phyloP scores from a whole-genome alignment of 2,888 invertebrate genomes.

The Heterodera filipjevi region DNA sequence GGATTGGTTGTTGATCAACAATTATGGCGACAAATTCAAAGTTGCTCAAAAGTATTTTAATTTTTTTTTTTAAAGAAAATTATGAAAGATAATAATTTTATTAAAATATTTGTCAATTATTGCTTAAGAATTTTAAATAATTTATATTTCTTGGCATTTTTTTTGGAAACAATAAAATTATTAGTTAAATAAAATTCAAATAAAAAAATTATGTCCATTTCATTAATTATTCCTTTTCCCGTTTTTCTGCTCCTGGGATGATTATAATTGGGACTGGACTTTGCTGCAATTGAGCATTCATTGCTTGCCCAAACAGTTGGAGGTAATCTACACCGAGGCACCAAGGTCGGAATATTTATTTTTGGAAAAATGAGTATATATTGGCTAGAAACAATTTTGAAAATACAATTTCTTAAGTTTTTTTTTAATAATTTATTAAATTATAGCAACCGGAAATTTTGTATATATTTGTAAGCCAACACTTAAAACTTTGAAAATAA shows the following conservation, averaged over 20 bases:
- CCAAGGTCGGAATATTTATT: slow-evolving; percentile 73
- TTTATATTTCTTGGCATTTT: too few species aligned
- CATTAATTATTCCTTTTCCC: slow-evolving; percentile 49
- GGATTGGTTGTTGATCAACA: slow-evolving; percentile 90
- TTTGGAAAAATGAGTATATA: too few species aligned
- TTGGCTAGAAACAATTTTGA: too few species aligned
- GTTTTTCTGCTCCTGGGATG: slow-evolving; percentile 91
- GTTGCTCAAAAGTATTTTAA: slow-evolving; percentile 72
- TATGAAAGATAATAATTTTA: too few species aligned
- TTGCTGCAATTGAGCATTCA: slow-evolving; percentile 68
- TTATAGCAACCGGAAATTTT: too few species aligned
- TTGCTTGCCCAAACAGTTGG: slow-evolving; percentile 68
- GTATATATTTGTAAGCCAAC: too few species aligned
- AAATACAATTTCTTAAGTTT: too few species aligned
- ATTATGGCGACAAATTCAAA: slow-evolving; percentile 83
- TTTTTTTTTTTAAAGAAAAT: not conserved
- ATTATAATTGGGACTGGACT: slow-evolving; percentile 99
- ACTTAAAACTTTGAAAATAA: too few species aligned
- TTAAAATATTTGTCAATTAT: too few species aligned
- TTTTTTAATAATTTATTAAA: too few species aligned
- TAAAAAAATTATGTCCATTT: not conserved
- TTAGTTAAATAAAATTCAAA: slow-evolving; percentile 49
- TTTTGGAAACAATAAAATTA: too few species aligned
- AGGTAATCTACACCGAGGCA: slow-evolving; percentile 76
- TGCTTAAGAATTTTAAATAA: too few species aligned